Conservation (phyloP, 2,113 vertebrate genomes). For the Xiphophorus hellerii region DNA sequence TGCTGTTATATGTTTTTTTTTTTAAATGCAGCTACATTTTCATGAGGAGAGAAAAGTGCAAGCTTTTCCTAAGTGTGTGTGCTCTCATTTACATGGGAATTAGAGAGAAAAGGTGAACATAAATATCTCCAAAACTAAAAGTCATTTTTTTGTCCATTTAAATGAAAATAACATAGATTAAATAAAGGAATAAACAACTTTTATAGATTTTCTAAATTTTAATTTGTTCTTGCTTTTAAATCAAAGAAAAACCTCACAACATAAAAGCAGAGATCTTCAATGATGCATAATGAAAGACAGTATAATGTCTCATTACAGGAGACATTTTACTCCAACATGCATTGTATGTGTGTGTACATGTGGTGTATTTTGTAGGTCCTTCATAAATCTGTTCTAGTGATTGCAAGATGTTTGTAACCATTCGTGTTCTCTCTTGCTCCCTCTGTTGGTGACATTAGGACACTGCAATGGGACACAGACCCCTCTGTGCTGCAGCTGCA, state of each 20-base stretch:
- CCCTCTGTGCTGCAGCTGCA: slow-evolving; percentile 98
- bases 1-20: not conserved
- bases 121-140: not conserved
- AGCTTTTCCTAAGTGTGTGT: not conserved
- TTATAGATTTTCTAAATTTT: not conserved
- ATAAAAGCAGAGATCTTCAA: not conserved
- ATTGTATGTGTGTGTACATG: slow-evolving; percentile 10
- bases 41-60: not conserved
- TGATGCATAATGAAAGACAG: not conserved
- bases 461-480: slow-evolving; percentile 99
- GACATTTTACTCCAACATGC: not conserved
- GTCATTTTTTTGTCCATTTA: not conserved
- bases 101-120: not conserved
- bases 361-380: slow-evolving; percentile 8
- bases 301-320: slow-evolving; percentile 33
- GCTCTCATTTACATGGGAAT: not conserved
- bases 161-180: too few relatives aligned
- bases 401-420: slow-evolving; percentile 71
- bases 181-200: too few relatives aligned
- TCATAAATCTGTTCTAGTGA: not conserved
- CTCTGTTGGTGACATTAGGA: slow-evolving; percentile 86
- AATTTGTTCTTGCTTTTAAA: not conserved
- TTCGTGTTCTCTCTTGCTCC: slow-evolving; percentile 82
- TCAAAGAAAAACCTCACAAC: not conserved
- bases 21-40: too few relatives aligned